A percentile compares a stretch with the other conserved stretches of the same genome.
Conservation (phyloP, 1,140 invertebrate genomes). For the Pogonomyrmex californicus region DNA sequence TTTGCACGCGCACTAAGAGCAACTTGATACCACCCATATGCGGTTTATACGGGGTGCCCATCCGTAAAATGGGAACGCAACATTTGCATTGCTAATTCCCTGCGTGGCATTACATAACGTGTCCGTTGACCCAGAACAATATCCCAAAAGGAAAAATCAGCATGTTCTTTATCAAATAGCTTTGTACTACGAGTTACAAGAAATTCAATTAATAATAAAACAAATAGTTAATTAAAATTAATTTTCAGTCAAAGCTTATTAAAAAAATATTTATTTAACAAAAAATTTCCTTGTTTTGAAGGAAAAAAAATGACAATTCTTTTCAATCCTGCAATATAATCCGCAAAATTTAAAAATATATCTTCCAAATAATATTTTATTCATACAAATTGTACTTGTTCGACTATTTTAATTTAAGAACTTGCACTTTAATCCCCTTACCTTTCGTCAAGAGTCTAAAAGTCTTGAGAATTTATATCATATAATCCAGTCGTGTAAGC, state of each 20-base stretch:
- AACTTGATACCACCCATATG: conserved; percentile 62
- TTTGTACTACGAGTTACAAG: neutral
- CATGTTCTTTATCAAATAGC: conserved; percentile 1
- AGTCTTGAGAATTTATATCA: conserved; percentile 35
- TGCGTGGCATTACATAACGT: conserved; percentile 50
- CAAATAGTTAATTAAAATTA: conserved; percentile 2
- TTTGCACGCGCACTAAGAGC: conserved; percentile 61
- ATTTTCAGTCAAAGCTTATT: neutral
- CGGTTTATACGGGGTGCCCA: conserved; percentile 65
- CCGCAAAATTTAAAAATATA: conserved; percentile 23
- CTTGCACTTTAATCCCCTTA: neutral
- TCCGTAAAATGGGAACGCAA: conserved; percentile 70
- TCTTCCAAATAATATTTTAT: neutral
- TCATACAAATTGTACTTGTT: neutral
- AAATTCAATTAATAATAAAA: neutral
- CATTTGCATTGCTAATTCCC: conserved; percentile 74
- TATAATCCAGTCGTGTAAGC: conserved; percentile 42
- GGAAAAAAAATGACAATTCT: neutral
- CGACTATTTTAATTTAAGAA: conserved; percentile 20
- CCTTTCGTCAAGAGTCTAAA: conserved; percentile 13
- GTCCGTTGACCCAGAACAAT: conserved; percentile 56
- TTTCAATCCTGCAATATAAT: neutral
- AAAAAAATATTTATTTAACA: neutral
- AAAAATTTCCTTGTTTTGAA: neutral
- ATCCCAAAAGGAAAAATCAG: conserved; percentile 22